Conservation (phyloP, 1,140 invertebrate genomes). For the Lepidurus apus region DNA sequence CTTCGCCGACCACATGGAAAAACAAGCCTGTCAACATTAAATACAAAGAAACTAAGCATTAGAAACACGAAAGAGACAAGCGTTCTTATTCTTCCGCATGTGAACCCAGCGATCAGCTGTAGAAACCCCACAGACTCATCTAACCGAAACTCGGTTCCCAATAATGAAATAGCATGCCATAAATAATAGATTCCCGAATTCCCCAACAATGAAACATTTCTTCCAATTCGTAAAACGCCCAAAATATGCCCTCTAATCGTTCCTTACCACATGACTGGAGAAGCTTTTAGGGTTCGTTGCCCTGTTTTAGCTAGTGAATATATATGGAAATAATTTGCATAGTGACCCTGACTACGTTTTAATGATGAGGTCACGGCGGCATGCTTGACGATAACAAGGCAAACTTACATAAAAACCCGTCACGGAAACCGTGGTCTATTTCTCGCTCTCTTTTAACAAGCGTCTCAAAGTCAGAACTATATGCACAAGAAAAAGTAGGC, state of each 20-base stretch:
- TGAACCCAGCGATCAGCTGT: not conserved
- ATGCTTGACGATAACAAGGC: not conserved
- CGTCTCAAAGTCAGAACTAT: not conserved
- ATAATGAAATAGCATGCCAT: no score
- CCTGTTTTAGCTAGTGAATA: not conserved
- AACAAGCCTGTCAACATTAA: slow-evolving; percentile 65
- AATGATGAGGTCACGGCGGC: not conserved
- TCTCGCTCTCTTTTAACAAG: not conserved
- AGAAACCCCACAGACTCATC: not conserved
- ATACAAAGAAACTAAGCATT: not conserved
- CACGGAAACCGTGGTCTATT: slow-evolving; percentile 1
- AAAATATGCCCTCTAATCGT: not conserved
- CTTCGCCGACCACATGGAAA: slow-evolving; percentile 90
- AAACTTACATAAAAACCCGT: not conserved
- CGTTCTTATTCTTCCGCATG: not conserved
- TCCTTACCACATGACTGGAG: not conserved
- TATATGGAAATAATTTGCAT: not conserved
- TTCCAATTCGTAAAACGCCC: not conserved
- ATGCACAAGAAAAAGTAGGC: not conserved
- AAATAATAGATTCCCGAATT: not conserved
- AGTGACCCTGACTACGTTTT: not conserved
- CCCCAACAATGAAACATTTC: not conserved
- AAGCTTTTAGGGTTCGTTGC: not conserved
- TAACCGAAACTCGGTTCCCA: no score
- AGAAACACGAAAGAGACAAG: not conserved